phyloP scores from a whole-genome alignment of 2,113 vertebrate species.

The Oreotrochilus melanogaster region DNA sequence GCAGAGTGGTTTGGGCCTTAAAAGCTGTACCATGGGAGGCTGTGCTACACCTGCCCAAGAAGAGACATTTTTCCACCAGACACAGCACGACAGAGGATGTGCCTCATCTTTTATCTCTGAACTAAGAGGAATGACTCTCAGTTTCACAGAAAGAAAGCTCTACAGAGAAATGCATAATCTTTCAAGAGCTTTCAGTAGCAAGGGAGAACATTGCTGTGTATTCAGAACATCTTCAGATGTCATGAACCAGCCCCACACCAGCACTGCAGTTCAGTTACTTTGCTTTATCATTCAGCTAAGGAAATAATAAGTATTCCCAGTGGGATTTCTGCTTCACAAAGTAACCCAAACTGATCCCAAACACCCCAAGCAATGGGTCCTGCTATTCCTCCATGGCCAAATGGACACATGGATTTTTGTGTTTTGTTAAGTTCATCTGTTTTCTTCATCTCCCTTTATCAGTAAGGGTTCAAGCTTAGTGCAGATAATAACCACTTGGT shows the following conservation, averaged over 20 bases:
- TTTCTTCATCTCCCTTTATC: background rate
- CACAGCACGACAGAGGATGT: background rate
- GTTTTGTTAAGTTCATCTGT: background rate
- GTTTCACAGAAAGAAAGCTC: background rate
- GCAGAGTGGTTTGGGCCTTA: background rate
- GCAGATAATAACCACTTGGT: background rate
- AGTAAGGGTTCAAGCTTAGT: background rate
- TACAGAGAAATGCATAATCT: rapidly evolving
- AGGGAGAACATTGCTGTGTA: background rate
- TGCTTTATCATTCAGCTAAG: background rate
- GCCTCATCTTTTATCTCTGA: background rate
- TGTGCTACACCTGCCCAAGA: background rate
- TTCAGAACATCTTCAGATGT: background rate
- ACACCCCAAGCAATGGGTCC: rapidly evolving
- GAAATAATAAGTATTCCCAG: background rate
- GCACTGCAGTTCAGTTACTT: background rate
- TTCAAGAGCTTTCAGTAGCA: background rate
- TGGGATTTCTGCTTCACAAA: background rate
- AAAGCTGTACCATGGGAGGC: rapidly evolving
- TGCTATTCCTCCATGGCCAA: background rate
- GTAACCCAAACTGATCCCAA: no score
- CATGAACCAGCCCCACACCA: rapidly evolving
- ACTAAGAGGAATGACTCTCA: background rate
- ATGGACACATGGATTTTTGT: rapidly evolving
- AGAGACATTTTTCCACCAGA: background rate